phyloP scores from a whole-genome alignment of 1,140 invertebrate species.

The Maconellicoccus hirsutus region DNA sequence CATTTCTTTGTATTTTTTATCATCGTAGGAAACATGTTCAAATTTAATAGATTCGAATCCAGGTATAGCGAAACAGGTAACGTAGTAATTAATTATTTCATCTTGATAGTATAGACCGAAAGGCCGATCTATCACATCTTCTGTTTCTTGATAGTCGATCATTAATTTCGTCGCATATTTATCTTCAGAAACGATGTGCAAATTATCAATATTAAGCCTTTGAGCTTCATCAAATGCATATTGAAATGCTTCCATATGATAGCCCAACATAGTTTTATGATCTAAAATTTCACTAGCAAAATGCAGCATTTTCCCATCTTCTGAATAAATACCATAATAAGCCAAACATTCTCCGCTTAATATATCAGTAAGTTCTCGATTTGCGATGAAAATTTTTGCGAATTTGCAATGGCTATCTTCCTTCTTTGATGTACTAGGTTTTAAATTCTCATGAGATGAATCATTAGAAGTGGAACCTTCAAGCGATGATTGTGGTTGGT shows the following conservation, averaged over 20 bases:
- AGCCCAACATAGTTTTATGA: not conserved
- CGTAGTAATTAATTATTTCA: not conserved
- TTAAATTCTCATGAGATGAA: no score
- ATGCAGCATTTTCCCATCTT: not conserved
- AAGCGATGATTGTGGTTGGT: no score
- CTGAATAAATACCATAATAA: not conserved
- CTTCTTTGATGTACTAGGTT: no score
- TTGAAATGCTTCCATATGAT: no score
- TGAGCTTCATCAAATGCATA: no score
- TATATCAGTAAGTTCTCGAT: not conserved
- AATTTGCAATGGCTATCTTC: no score
- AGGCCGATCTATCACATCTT: not conserved
- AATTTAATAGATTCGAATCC: not conserved
- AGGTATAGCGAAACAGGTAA: not conserved
- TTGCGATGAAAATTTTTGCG: not conserved
- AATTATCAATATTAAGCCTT: not conserved
- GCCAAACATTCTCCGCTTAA: not conserved
- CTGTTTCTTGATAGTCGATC: not conserved
- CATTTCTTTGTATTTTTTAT: not conserved
- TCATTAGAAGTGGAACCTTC: no score
- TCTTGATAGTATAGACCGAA: not conserved
- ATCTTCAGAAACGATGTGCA: not conserved
- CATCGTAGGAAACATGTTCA: not conserved
- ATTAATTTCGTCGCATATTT: not conserved
- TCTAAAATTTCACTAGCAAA: not conserved